Conservation (phyloP, 2,113 vertebrate species). For the Serilophus lunatus region DNA sequence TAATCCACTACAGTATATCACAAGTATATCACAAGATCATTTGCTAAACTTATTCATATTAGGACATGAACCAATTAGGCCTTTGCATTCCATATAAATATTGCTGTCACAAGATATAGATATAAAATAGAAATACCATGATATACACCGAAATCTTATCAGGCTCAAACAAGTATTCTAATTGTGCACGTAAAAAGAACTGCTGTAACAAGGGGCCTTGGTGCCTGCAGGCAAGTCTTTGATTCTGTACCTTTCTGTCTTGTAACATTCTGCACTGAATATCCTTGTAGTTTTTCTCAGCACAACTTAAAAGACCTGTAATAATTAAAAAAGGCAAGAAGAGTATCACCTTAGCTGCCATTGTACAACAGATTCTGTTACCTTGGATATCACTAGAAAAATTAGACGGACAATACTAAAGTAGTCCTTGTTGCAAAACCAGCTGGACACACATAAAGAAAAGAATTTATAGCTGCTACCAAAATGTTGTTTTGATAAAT, state of each 20-base stretch:
- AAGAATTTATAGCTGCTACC: not conserved
- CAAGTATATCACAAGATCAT: constrained; percentile 30
- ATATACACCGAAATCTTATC: constrained; percentile 40
- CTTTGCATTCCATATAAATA: constrained; percentile 17
- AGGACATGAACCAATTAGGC: constrained; percentile 36
- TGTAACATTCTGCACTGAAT: constrained; percentile 36
- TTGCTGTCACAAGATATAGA: constrained; percentile 43
- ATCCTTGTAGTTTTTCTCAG: constrained; percentile 42
- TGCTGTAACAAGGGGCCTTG: constrained; percentile 31
- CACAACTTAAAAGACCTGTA: constrained; percentile 45
- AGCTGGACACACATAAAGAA: not conserved
- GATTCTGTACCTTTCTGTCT: constrained; percentile 56
- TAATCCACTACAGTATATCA: constrained; percentile 17
- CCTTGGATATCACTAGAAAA: not conserved
- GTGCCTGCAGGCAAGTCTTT: constrained; percentile 67
- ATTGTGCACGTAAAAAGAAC: constrained; percentile 43
- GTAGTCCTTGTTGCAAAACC: not conserved
- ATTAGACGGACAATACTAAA: not conserved
- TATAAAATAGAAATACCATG: constrained; percentile 52
- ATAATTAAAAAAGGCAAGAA: constrained; percentile 54
- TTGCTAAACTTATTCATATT: constrained; percentile 13
- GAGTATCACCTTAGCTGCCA: constrained; percentile 14
- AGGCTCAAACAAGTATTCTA: constrained; percentile 55
- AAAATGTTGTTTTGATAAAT: not conserved
- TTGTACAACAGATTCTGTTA: not conserved